phyloP scores from a whole-genome alignment of 2,888 invertebrate genomes.

The Cryptocephalus moraei region DNA sequence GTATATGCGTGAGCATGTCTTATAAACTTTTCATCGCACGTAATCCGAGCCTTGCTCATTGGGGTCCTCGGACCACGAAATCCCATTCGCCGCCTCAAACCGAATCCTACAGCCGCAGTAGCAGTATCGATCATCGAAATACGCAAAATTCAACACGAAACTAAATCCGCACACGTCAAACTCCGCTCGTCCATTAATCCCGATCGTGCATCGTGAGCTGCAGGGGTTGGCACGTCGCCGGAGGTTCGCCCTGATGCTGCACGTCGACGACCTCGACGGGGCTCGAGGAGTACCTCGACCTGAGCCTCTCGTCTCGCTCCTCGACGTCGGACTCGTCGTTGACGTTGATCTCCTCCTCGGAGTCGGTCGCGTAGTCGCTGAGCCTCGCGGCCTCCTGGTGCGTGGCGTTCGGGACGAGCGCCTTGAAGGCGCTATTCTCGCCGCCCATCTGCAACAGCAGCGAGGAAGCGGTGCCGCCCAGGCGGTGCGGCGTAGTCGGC shows the following conservation, averaged over 20 bases:
- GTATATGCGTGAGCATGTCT: no score
- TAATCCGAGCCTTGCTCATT: no score
- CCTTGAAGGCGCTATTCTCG: conserved; percentile 81
- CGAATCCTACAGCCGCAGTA: no score
- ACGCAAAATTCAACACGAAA: no score
- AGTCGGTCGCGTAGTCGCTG: conserved; percentile 46
- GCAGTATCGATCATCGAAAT: no score
- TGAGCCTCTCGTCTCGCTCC: conserved; percentile 36
- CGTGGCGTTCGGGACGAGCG: conserved; percentile 55
- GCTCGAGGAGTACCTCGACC: conserved; percentile 39
- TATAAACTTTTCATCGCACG: no score
- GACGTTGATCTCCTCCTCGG: conserved; percentile 77
- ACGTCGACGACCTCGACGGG: conserved; percentile 39
- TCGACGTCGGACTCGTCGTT: conserved; percentile 67
- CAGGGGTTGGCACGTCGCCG: conserved; percentile 47
- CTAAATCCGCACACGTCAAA: not conserved
- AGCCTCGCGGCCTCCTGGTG: conserved; percentile 44
- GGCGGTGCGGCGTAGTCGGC: conserved; percentile 42
- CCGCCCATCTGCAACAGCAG: conserved; percentile 62
- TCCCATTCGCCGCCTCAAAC: no score
- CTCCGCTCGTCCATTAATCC: conserved; percentile 26
- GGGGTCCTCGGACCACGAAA: no score
- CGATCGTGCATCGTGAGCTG: conserved; percentile 67
- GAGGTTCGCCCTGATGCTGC: conserved; percentile 23
- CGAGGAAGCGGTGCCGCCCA: conserved; percentile 32